Evolutionary conservation across 2,797 vertebrate genomes (phyloP), one percentile per base, ranked within the genome.

Genomic region (Mastacembelus armatus): DNA sequence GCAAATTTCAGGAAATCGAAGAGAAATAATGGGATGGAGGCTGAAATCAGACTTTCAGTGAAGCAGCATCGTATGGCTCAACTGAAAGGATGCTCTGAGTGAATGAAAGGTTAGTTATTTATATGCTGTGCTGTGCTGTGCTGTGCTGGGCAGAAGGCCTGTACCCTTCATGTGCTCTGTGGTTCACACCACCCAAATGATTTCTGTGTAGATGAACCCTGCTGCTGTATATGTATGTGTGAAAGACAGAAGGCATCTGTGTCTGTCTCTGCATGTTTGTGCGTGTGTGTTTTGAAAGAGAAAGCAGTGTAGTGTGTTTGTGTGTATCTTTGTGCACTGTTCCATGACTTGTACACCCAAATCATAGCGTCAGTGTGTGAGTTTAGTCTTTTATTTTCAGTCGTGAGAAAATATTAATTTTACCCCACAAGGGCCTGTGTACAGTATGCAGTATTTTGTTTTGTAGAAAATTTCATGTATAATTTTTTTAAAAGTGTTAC

Each of bases 51-150:
- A 51, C 18, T 30, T 59, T 10, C 15, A 8, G 38, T 48, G 30
- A 78, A 59, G 18, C 36, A 4, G 11, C 29, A 40, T 6, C 40
- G 1, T 48, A 16, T 80, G 84, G 76, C 42, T 80, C 67, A 76
- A 45, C 26, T 44, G 42, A 43, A 32, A 10, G n/a, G 9, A 14
- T 21, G 18, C 14, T 54, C 24, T 18, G 35, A 40, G 47, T 33
- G 21, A 48, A 43, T 61, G 45, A 63, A 38, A 58, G 51, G 32
- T 50, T 55, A 68, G 39, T 66, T 65, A 64, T 85, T 77, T 78
- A 30, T 51, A 74, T 45, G 52, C 54, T 12, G 58, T 14, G 56
- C 10, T 12, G 4, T 43, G 57, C 19, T n/a, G n/a, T n/a, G n/a
- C n/a, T n/a, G n/a, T n/a, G n/a, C n/a, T n/a, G n/a, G n/a, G n/a